These are phyloP conservation scores for Stegana nigrithorax DNA, from an alignment of 2,888 invertebrate genomes.

Conservation along the genomic window DNA sequence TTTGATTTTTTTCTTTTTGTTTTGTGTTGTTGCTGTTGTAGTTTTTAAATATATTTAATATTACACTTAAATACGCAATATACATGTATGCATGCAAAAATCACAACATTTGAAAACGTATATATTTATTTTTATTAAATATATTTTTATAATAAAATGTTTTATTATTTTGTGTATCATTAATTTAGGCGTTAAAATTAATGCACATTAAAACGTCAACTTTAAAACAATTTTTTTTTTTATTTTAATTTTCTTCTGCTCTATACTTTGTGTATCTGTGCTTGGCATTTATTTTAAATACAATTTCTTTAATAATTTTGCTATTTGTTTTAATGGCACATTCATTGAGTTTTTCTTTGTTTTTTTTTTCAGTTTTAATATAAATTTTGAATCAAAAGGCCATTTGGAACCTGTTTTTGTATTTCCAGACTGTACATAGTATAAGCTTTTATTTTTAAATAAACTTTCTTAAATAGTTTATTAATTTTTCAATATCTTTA, in stretches of 20 bases:
- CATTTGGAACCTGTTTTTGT: background rate
- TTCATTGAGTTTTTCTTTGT: background rate
- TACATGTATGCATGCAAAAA: conserved; percentile 18
- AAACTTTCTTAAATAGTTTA: conserved; percentile 24
- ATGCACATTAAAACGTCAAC: background rate
- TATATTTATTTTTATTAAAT: background rate
- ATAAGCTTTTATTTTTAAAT: background rate
- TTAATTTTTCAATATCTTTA: conserved; percentile 26
- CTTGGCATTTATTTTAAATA: background rate
- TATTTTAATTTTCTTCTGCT: background rate
- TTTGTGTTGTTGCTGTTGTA: conserved; percentile 45
- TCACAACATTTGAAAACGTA: conserved; percentile 7
- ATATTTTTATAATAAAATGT: background rate
- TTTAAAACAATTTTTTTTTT: background rate
- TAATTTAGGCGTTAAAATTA: background rate
- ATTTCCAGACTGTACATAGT: background rate
- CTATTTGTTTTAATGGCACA: background rate
- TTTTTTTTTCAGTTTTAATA: background rate
- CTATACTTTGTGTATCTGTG: background rate
- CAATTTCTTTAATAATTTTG: background rate
- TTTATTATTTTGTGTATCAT: background rate
- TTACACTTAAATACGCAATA: conserved; percentile 7
- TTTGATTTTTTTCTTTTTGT: conserved; percentile 13
- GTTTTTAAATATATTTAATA: conserved; percentile 24
- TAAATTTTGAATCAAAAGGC: background rate